These are phyloP conservation scores for Euzetes globulus DNA, from an alignment of 2,888 invertebrate species.

Conservation along the genomic window DNA sequence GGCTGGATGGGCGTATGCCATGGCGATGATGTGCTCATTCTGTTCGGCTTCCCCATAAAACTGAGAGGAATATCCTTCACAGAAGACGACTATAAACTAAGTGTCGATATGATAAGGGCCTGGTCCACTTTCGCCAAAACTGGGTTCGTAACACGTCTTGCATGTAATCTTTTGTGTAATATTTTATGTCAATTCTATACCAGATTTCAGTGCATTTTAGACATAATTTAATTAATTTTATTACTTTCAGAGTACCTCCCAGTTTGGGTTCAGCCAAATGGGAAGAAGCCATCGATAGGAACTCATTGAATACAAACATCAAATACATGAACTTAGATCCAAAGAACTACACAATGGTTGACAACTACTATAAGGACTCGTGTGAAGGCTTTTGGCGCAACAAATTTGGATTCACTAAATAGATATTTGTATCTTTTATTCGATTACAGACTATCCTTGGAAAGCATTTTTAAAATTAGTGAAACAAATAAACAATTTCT, in stretches of 20 bases:
- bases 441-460: no score
- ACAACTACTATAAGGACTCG: neutral
- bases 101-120: constrained; percentile 28
- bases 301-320: neutral
- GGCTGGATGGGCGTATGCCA: constrained; percentile 36
- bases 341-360: constrained; percentile 18
- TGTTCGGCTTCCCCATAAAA: constrained; percentile 31
- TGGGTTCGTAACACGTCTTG: constrained; percentile 6
- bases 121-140: constrained; percentile 29
- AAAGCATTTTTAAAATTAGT: no score
- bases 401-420: no score
- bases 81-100: constrained; percentile 25
- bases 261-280: constrained; percentile 22
- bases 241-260: neutral
- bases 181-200: no score
- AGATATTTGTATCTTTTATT: no score
- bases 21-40: constrained; percentile 28
- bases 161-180: no score
- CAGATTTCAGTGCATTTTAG: no score
- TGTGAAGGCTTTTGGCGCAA: constrained; percentile 19
- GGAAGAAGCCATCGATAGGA: constrained; percentile 21
- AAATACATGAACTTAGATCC: constrained; percentile 26
- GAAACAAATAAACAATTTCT: no score
- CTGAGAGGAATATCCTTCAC: constrained; percentile 30
- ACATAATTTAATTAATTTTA: no score